Base-by-base conservation (phyloP, 2,113 vertebrate genomes). In the Axis porcinus region DNA sequence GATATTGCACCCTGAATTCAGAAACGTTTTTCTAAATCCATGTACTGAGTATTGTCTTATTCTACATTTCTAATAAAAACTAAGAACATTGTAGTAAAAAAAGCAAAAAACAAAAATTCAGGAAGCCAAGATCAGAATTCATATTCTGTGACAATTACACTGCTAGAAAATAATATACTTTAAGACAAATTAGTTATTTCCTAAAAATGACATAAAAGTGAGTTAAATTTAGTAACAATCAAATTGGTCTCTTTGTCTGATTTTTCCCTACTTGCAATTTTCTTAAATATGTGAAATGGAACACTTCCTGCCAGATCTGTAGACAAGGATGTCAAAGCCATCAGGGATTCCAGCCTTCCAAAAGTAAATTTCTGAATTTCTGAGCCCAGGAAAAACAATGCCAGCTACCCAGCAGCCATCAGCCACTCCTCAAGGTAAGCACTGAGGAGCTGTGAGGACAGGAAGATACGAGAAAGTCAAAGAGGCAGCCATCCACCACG, bases 1-100 rank as follows among this genome's bases (percentile, higher is more conserved):
- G 95, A 79, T 89, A 81, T 58, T 91, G 33, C n/a, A 89, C 33
- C 84, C 19, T 91, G 19, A 93, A 96, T 96, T 98, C n/a, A 93
- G 58, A 89, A 82, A 50, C 6, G 82, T 94, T 91, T 83, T n/a
- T 47, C 55, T 84, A 83, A 96, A 57, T 40, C n/a, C 91, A 95
- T 28, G 17, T 45, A 96, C 57, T 55, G 17, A 78, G 30, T 54
- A 58, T 15, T 30, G 36, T 70, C 27, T 88, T 92, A 88, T 33
- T 82, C 33, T 12, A 95, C 7, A 78, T 94, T 88, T 94, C 62
- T 57, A 94, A 82, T 93, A 94, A 98, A 95, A 92, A 85, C 57
- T 1, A 27, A 78, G 4, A 57, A 70, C 19, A 50, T 0, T 85
- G 14, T 76, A 45, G 8, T 16, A 2, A 21, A 50, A 81, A 50